These are phyloP conservation scores for Sander vitreus DNA, from an alignment of 2,113 vertebrate species.

Conservation along the genomic window DNA sequence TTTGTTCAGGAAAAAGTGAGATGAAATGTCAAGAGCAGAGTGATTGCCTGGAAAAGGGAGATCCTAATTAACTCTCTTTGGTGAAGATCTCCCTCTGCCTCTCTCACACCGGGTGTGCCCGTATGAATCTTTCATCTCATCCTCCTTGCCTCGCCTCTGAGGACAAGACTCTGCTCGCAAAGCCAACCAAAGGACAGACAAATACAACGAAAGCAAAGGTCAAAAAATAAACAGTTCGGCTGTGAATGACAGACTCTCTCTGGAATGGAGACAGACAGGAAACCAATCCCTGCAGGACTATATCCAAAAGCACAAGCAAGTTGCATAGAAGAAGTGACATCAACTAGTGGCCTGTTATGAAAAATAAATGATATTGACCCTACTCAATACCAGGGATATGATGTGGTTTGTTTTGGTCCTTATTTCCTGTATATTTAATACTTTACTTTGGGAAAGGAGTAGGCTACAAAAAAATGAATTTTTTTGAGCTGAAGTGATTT, in stretches of 20 bases:
- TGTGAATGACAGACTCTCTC: conserved; percentile 67
- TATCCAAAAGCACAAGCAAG: conserved; percentile 40
- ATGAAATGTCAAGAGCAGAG: conserved; percentile 81
- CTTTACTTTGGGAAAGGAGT: background rate
- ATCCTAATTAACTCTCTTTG: conserved; percentile 81
- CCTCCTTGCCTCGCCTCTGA: conserved; percentile 62
- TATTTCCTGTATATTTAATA: conserved; percentile 20
- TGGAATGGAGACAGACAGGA: conserved; percentile 41
- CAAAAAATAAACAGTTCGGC: conserved; percentile 75
- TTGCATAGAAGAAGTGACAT: conserved; percentile 9
- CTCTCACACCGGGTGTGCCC: conserved; percentile 33
- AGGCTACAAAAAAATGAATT: background rate
- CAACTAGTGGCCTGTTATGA: conserved; percentile 16
- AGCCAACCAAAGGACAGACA: conserved; percentile 67
- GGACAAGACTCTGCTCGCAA: conserved; percentile 61
- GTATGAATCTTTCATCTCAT: conserved; percentile 78
- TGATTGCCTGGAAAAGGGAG: conserved; percentile 73
- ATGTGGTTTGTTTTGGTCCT: conserved; percentile 10
- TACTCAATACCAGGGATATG: conserved; percentile 6
- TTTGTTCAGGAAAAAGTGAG: conserved; percentile 73
- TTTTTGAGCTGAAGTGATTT: conserved; percentile 6
- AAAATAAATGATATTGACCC: conserved; percentile 7
- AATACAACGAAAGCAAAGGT: conserved; percentile 77
- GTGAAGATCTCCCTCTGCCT: conserved; percentile 71
- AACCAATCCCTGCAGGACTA: conserved; percentile 32